Base-by-base conservation (phyloP, 1,140 invertebrate species). In the Zaprionus taronus region DNA sequence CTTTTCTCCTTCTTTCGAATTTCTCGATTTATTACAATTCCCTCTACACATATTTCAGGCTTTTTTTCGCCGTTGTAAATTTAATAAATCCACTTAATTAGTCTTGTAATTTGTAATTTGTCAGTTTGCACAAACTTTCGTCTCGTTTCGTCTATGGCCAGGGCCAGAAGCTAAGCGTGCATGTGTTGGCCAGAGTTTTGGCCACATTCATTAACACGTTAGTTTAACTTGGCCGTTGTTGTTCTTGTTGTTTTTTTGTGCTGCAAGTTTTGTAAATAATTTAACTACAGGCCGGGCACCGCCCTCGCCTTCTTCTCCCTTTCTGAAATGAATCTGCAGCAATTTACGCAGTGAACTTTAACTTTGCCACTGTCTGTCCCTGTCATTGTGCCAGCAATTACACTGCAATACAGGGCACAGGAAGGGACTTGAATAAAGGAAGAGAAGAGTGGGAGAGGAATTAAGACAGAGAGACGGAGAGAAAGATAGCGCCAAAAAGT, bases 131-230 rank as follows among this genome's bases (percentile, higher is more conserved):
- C 49, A 76, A 72, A 68, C 44, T 64, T 68, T 64, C 31, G 15
- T 36, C 22, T 57, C 36, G 41, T 22, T 28, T 24, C 34, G n/a
- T 9, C 14, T 22, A 20, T 12, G 31, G 2, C 20, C 0, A 11
- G 15, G 28, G 15, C 17, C 34, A 34, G 34, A 55, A 20, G 71
- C 17, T 61, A 53, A 72, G 47, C 47, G 47, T 24, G 47, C 47
- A 51, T 68, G 71, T 60, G 51, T 55, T 36, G 57, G 53, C 34
- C 57, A n/a, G 44, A 70, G 41, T 53, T 70, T 76, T 69, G 51
- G 28, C 78, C 67, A 75, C 64, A 84, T 84, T 81, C 73, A 84
- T 81, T 81, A 81, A 64, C 67, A 81, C 82, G 62, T 76, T 76
- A 56, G 55, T 49, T 7, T 26, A 71, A 71, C 55, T 75, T 70